Evolutionary conservation across 2,888 invertebrate genomes (phyloP).

Genomic region (Eumerus sabulonum): DNA sequence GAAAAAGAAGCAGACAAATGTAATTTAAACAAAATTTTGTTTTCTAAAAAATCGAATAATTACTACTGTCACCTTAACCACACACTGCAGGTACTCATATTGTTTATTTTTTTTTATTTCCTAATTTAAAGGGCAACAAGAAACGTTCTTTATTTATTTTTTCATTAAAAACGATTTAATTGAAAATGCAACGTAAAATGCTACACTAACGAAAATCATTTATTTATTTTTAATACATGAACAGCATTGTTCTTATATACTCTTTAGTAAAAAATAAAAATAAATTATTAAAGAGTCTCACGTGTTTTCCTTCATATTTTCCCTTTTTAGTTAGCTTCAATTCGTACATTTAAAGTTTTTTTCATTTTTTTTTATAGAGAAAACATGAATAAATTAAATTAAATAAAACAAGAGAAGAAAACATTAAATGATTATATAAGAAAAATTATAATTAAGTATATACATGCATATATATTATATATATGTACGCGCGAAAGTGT

Average conservation of each 20-base stretch:
- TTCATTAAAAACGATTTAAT: conserved; percentile 21
- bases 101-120: neutral
- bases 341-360: conserved; percentile 45
- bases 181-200: conserved; percentile 14
- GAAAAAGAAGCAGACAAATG: conserved; percentile 34
- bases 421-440: too few relatives aligned
- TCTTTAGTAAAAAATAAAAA: conserved; percentile 30
- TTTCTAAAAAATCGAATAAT: neutral
- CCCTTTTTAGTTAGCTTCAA: conserved; percentile 56
- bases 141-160: conserved; percentile 25
- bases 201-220: conserved; percentile 45
- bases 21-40: conserved; percentile 19
- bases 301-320: neutral
- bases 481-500: conserved; percentile 23
- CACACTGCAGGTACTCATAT: too few relatives aligned
- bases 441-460: conserved; percentile 30
- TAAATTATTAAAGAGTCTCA: neutral
- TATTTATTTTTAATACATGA: conserved; percentile 55
- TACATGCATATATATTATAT: conserved; percentile 32
- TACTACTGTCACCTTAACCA: neutral
- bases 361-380: conserved; percentile 29
- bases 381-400: conserved; percentile 5
- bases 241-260: conserved; percentile 28
- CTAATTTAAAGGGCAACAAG: too few relatives aligned
- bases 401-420: too few relatives aligned